Evolutionary conservation across 2,888 invertebrate species (phyloP).

Genomic region (Conomelus anceps): DNA sequence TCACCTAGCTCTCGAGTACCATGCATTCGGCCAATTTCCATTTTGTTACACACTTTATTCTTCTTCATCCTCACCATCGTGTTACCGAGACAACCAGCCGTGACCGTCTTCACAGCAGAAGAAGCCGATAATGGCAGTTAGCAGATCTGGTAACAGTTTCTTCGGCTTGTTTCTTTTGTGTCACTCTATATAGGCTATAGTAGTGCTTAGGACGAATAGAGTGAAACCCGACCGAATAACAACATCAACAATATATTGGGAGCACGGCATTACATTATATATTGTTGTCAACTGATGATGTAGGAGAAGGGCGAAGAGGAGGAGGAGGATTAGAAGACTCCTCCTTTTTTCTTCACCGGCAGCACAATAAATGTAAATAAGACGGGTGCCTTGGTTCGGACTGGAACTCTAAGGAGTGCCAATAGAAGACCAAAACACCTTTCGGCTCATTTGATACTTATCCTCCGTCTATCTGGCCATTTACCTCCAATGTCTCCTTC

Average conservation of each 20-base stretch:
- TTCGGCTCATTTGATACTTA: background rate
- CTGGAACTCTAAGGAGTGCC: background rate
- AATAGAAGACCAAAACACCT: background rate
- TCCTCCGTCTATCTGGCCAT: background rate
- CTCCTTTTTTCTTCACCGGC: background rate
- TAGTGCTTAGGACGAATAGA: background rate
- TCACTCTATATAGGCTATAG: background rate
- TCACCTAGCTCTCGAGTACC: background rate
- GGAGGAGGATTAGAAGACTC: background rate
- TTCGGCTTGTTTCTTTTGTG: background rate
- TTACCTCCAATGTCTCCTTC: background rate
- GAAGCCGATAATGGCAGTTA: background rate
- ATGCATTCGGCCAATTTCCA: background rate
- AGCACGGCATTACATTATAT: background rate
- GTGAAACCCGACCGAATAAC: background rate
- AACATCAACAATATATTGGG: background rate
- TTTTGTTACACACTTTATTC: constrained; percentile 34
- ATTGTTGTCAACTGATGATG: background rate
- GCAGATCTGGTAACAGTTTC: background rate
- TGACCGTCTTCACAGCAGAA: background rate
- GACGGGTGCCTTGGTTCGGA: background rate
- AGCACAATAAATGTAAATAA: background rate
- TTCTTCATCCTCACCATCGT: background rate
- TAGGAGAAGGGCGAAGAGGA: too few species aligned
- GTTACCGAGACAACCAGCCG: background rate